These are phyloP conservation scores for Akabosia matsudoensis DNA, from an alignment of 1,140 invertebrate species.

Conservation along the genomic window DNA sequence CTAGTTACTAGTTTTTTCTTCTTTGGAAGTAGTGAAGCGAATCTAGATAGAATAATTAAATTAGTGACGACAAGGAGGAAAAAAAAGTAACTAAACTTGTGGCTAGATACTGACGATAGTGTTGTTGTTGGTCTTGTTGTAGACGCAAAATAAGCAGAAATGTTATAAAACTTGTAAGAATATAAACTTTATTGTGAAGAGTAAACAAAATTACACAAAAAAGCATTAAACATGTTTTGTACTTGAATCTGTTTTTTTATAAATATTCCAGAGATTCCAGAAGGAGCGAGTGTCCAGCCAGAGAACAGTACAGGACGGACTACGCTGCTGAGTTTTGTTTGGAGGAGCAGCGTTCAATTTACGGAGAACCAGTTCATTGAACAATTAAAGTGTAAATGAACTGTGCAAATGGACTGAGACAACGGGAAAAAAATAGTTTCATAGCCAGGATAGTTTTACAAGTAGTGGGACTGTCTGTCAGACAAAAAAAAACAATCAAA, in stretches of 20 bases:
- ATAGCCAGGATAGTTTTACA: neutral
- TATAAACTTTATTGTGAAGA: too few species aligned
- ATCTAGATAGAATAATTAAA: constrained; percentile 1
- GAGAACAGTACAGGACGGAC: too few species aligned
- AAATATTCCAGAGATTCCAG: too few species aligned
- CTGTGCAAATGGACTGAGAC: neutral
- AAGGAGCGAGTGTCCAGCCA: too few species aligned
- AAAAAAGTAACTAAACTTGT: too few species aligned
- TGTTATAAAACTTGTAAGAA: too few species aligned
- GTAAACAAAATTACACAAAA: too few species aligned
- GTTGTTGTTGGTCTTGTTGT: too few species aligned
- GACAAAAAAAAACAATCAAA: neutral
- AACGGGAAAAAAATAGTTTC: neutral
- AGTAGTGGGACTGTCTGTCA: neutral
- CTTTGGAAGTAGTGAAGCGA: neutral
- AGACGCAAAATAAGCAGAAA: too few species aligned
- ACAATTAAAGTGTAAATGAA: constrained; percentile 12
- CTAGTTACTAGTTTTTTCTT: too few species aligned
- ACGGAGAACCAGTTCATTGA: neutral
- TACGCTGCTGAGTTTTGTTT: neutral
- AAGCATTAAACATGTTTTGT: neutral
- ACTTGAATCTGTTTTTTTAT: neutral
- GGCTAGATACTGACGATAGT: too few species aligned
- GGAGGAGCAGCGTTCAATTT: neutral
- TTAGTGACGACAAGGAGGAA: neutral